These are phyloP conservation scores for Drosophila putrida DNA, from an alignment of 2,888 invertebrate species.

Conservation along the genomic window DNA sequence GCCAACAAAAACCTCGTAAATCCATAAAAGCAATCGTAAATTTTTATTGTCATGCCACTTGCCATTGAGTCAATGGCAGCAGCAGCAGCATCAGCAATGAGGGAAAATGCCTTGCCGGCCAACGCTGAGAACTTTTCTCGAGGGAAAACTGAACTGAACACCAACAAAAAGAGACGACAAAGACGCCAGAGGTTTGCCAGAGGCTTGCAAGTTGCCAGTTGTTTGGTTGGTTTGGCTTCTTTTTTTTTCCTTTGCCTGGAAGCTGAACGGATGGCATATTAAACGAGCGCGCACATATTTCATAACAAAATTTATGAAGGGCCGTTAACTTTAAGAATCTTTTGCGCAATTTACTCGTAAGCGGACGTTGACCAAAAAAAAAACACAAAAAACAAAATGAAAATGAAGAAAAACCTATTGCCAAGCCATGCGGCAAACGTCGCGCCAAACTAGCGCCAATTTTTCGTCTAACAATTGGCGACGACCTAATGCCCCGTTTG, in stretches of 20 bases:
- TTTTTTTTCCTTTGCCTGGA: conserved; percentile 39
- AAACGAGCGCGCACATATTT: conserved; percentile 80
- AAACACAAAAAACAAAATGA: background rate
- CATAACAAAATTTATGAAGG: conserved; percentile 83
- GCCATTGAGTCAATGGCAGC: conserved; percentile 40
- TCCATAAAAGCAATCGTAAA: conserved; percentile 81
- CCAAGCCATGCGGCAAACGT: conserved; percentile 35
- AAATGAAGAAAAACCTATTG: conserved; percentile 2
- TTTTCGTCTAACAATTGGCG: conserved; percentile 82
- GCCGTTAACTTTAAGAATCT: conserved; percentile 83
- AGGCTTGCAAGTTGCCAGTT: conserved; percentile 4
- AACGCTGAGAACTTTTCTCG: conserved; percentile 79
- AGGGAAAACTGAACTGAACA: conserved; percentile 72
- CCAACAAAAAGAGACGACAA: conserved; percentile 25
- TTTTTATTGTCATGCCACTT: conserved; percentile 80
- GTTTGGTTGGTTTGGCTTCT: conserved; percentile 9
- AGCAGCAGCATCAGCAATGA: conserved; percentile 36
- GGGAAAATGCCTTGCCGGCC: conserved; percentile 39
- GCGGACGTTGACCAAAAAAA: conserved; percentile 34
- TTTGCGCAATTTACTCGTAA: conserved; percentile 74
- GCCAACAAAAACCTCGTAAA: conserved; percentile 70
- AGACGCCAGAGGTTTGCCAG: conserved; percentile 38
- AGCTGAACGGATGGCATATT: conserved; percentile 70
- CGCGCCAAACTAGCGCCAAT: conserved; percentile 79
- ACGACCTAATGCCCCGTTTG: conserved; percentile 84